A percentile compares a stretch with the other conserved stretches of the same genome.
phyloP scores from a whole-genome alignment of 2,113 vertebrate species.

The Orientallactaga bullata region DNA sequence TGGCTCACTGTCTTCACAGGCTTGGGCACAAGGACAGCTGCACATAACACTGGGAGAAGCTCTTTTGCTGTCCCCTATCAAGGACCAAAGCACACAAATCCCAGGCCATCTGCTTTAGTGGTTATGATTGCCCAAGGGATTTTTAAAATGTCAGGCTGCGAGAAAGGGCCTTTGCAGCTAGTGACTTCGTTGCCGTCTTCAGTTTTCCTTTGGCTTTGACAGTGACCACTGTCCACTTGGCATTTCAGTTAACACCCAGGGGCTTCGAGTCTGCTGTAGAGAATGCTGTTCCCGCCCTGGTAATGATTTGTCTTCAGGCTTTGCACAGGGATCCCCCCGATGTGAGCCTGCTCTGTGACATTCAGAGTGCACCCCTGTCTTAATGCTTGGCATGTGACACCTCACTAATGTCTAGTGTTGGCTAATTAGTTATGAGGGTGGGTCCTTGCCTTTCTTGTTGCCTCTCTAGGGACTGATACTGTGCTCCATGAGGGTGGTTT shows the following conservation, averaged over 20 bases:
- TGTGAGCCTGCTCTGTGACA: background rate
- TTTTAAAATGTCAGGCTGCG: background rate
- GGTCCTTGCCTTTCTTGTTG: background rate
- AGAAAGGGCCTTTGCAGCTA: background rate
- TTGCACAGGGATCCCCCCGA: background rate
- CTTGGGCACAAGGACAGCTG: background rate
- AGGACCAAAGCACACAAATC: accelerated
- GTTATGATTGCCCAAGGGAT: background rate
- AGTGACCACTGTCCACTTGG: background rate
- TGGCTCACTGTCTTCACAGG: background rate
- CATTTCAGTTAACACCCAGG: background rate
- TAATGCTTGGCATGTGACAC: background rate
- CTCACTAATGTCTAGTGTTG: background rate
- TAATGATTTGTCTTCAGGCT: background rate
- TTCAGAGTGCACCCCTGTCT: background rate
- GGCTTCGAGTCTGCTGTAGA: background rate
- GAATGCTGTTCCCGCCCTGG: background rate
- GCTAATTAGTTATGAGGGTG: background rate
- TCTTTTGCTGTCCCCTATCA: background rate
- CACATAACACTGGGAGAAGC: background rate
- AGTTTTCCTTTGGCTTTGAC: background rate
- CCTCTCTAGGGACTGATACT: background rate
- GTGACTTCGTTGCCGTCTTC: background rate
- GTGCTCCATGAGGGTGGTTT: background rate
- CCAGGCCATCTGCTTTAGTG: background rate